Percentiles rank a stretch among this genome's conserved stretches.
Conservation (phyloP, 1,140 invertebrate species). For the fruit fly (Drosophila melanogaster) region DNA sequence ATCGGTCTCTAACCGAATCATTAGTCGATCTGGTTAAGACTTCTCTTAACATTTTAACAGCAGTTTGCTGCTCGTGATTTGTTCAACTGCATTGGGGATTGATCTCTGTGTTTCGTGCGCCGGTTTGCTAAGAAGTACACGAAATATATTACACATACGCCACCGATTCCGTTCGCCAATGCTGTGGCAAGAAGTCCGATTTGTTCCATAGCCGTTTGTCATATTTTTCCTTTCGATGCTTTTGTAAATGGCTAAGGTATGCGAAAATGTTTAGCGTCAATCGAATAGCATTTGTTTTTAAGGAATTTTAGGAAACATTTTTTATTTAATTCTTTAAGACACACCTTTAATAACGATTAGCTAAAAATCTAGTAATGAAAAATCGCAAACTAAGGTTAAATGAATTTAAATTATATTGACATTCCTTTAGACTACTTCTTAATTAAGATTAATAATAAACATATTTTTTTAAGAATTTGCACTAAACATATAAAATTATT, state of each 20-base stretch:
- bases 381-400: too few relatives aligned
- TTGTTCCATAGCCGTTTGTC: conserved; percentile 42
- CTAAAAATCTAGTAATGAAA: too few relatives aligned
- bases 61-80: conserved; percentile 64
- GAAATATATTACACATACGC: conserved; percentile 59
- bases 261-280: conserved; percentile 6
- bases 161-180: conserved; percentile 22
- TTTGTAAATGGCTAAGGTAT: conserved; percentile 7
- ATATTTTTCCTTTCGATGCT: conserved; percentile 25
- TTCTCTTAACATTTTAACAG: conserved; percentile 37
- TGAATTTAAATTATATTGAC: too few relatives aligned
- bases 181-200: conserved; percentile 45
- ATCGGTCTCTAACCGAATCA: conserved; percentile 27
- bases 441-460: too few relatives aligned
- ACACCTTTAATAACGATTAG: neutral
- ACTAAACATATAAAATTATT: neutral
- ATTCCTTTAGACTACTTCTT: too few relatives aligned
- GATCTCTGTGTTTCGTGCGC: conserved; percentile 52
- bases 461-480: neutral
- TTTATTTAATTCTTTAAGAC: neutral
- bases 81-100: conserved; percentile 57
- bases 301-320: neutral
- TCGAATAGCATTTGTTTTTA: neutral
- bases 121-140: conserved; percentile 26
- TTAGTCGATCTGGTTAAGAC: conserved; percentile 48